A percentile compares a stretch with the other conserved stretches of the same genome.
Evolutionary conservation across 2,113 vertebrate genomes (phyloP).

Genomic region (Cephalophus harveyi): DNA sequence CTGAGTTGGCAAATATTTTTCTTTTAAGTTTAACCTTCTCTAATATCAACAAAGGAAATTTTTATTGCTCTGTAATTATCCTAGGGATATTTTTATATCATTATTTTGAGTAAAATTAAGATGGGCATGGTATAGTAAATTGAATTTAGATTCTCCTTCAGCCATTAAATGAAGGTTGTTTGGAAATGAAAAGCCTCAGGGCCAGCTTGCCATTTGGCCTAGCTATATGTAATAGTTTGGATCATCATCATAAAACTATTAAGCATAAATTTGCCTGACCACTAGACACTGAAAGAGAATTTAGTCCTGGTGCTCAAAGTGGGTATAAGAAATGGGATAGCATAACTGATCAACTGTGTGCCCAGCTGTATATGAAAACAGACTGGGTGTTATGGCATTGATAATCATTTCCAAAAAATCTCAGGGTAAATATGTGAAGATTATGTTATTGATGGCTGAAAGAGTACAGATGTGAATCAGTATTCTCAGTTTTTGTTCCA

Average conservation of each 20-base stretch:
- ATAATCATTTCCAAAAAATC: neutral
- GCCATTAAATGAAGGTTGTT: slow-evolving; percentile 14
- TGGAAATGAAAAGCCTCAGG: neutral
- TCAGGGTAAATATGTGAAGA: neutral
- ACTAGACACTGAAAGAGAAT: slow-evolving; percentile 1
- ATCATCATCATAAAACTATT: slow-evolving; percentile 38
- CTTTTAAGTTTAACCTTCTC: neutral
- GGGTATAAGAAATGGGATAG: neutral
- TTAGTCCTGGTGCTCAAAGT: neutral
- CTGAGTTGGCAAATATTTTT: neutral
- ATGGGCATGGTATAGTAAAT: neutral
- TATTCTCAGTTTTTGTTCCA: neutral
- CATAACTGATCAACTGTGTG: neutral
- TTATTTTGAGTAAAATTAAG: slow-evolving; percentile 29
- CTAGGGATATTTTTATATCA: neutral
- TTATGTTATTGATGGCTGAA: neutral
- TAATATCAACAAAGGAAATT: neutral
- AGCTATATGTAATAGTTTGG: neutral
- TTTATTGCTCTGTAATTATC: neutral
- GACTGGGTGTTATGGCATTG: neutral
- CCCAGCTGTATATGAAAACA: neutral
- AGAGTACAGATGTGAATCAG: neutral
- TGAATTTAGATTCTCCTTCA: neutral
- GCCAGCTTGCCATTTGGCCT: neutral
- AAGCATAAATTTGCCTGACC: neutral